A percentile compares a stretch with the other conserved stretches of the same genome.
Evolutionary conservation across 2,113 vertebrate species (phyloP).

Genomic region (Donacobius atricapilla): DNA sequence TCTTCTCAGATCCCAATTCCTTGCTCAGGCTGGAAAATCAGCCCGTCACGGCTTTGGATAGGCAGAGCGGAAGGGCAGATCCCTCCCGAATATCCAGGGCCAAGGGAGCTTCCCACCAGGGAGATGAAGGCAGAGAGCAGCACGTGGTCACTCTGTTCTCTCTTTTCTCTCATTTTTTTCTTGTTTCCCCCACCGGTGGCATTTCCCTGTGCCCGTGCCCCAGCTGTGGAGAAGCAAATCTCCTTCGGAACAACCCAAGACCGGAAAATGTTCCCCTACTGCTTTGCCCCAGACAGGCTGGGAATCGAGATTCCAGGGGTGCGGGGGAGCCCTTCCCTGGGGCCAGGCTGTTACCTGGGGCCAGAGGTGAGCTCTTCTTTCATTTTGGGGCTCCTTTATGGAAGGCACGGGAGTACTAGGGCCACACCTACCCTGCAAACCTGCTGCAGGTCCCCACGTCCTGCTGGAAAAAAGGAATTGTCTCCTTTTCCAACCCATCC

Average conservation of each 20-base stretch:
- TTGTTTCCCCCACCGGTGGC: not conserved
- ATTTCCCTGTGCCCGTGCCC: not conserved
- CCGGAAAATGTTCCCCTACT: slow-evolving; percentile 70
- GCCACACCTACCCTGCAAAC: not conserved
- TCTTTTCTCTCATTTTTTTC: too few relatives aligned
- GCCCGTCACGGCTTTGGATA: not conserved
- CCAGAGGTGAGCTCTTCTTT: slow-evolving; percentile 65
- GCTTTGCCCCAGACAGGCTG: slow-evolving; percentile 58
- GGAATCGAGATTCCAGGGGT: slow-evolving; percentile 52
- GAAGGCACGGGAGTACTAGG: rapidly evolving
- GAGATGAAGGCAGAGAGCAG: not conserved
- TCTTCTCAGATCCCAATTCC: too few relatives aligned
- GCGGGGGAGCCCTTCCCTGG: slow-evolving; percentile 24
- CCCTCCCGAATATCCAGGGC: not conserved
- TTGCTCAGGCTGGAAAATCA: not conserved
- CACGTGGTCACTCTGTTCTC: not conserved
- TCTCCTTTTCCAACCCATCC: not conserved
- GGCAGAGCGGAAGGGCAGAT: not conserved
- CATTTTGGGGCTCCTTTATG: rapidly evolving
- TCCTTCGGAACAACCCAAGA: slow-evolving; percentile 76
- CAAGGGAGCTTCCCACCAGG: not conserved
- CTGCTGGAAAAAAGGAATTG: not conserved
- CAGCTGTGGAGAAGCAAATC: not conserved
- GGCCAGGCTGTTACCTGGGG: slow-evolving; percentile 77
- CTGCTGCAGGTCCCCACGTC: not conserved